These are phyloP conservation scores for Aleiodes leptofemur DNA, from an alignment of 2,888 invertebrate genomes.

Conservation along the genomic window DNA sequence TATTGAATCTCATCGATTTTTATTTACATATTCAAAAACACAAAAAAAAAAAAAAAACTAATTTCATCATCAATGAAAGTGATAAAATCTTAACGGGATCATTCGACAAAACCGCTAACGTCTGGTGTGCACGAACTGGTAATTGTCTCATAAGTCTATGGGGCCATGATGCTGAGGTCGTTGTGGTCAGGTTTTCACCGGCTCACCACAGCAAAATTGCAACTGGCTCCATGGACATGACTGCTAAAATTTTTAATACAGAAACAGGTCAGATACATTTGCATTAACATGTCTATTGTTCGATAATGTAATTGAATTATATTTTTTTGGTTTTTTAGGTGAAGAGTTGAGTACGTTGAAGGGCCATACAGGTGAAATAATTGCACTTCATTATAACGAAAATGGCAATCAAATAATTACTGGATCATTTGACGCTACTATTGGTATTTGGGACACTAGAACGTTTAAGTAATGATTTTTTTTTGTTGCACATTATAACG, in stretches of 20 bases:
- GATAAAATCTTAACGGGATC: slow-evolving; percentile 87
- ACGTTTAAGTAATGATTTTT: slow-evolving; percentile 77
- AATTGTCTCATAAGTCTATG: slow-evolving; percentile 82
- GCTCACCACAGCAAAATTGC: slow-evolving; percentile 80
- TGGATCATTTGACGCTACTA: slow-evolving; percentile 87
- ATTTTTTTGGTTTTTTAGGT: slow-evolving; percentile 70
- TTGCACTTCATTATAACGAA: slow-evolving; percentile 83
- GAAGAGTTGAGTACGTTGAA: slow-evolving; percentile 79
- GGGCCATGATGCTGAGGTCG: slow-evolving; percentile 87
- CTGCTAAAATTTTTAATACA: slow-evolving; percentile 83
- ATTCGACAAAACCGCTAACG: slow-evolving; percentile 86
- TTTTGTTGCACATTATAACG: not conserved
- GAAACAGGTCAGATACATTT: slow-evolving; percentile 77
- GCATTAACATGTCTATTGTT: not conserved
- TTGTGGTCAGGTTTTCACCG: slow-evolving; percentile 83
- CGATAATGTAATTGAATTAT: not conserved
- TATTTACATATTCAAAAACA: not conserved
- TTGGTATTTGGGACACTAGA: slow-evolving; percentile 86
- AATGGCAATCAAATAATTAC: slow-evolving; percentile 84
- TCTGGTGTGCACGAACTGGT: slow-evolving; percentile 84
- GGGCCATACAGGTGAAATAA: slow-evolving; percentile 87
- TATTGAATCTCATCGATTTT: not conserved
- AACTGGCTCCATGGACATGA: slow-evolving; percentile 87
- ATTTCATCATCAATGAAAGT: slow-evolving; percentile 71
- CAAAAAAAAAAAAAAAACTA: slow-evolving; percentile 8